Evolutionary conservation across 37 sponge, comb jelly and placozoan species (phyloP), one percentile per base, ranked within the genome.

Genomic region (Cladorhizidae sp.): DNA sequence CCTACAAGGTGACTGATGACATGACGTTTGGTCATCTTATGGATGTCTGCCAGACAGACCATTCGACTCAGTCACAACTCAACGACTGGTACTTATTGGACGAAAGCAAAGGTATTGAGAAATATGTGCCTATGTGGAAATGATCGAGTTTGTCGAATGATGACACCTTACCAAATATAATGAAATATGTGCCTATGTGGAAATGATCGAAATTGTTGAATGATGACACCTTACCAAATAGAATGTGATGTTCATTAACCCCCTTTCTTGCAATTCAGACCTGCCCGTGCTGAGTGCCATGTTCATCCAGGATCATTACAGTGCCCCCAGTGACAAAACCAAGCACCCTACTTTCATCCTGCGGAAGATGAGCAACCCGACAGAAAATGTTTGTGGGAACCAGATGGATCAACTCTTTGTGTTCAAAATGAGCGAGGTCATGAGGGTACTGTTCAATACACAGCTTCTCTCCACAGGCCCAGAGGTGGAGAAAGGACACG

Each of bases 241-340:
- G n/a, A n/a, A n/a, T n/a, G n/a, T n/a, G n/a, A n/a, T n/a, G n/a
- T n/a, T n/a, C 18, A 20, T 43, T 74, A 14, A 54, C 22, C 14
- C n/a, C 22, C 67, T 20, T 32, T 68, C 35, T 33, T 36, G 52
- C 39, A 0, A 57, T 23, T 23, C 75, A 90, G 91, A 86, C 23
- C 52, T 86, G 17, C 88, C 88, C 3, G 61, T 87, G n/a, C 55
- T 83, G 57, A 83, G 70, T 54, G 75, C n/a, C 36, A 62, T 91
- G 51, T 74, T 83, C n/a, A 65, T 91, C 1, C 82, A 86, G 62
- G 91, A 91, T 51, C 75, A 86, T 38, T 86, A 85, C 70, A 72
- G 78, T 50, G 55, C 69, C 23, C 62, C 52, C 8, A 22, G 42
- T 8, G 87, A 86, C 40, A n/a, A n/a, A n/a, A 62, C 43, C 67